phyloP scores from a whole-genome alignment of 2,888 invertebrate genomes.

The Mycalesis mineus region DNA sequence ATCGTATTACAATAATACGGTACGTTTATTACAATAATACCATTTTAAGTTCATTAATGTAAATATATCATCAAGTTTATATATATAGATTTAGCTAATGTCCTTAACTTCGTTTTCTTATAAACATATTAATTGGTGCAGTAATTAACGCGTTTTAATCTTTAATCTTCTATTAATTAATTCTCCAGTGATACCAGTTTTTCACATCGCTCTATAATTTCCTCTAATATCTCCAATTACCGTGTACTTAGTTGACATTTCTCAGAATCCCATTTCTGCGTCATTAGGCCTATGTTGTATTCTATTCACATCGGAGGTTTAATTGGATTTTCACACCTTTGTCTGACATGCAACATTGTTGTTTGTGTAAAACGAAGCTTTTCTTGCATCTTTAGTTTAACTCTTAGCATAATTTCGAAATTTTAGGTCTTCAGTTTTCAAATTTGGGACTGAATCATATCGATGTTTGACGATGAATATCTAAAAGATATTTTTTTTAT shows the following conservation, averaged over 20 bases:
- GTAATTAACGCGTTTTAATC: constrained; percentile 8
- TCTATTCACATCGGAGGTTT: not conserved
- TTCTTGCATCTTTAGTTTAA: not conserved
- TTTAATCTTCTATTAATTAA: constrained; percentile 11
- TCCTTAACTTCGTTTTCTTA: no score
- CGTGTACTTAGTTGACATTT: constrained; percentile 16
- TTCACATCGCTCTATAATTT: not conserved
- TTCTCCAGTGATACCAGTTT: constrained; percentile 16
- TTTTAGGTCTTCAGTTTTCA: no score
- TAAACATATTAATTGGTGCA: not conserved
- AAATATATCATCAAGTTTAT: no score
- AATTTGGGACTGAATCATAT: no score
- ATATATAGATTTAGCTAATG: no score
- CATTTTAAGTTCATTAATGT: no score
- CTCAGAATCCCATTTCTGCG: constrained; percentile 8
- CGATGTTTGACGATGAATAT: no score
- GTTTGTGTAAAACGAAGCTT: not conserved
- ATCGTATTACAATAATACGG: no score
- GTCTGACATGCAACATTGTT: not conserved
- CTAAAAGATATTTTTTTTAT: no score
- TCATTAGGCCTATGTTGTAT: not conserved
- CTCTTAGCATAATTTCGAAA: no score
- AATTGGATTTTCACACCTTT: not conserved
- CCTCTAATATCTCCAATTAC: constrained; percentile 13
- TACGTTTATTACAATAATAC: no score